Conservation (phyloP, 2,113 vertebrate species). For the Cynoglossus semilaevis region DNA sequence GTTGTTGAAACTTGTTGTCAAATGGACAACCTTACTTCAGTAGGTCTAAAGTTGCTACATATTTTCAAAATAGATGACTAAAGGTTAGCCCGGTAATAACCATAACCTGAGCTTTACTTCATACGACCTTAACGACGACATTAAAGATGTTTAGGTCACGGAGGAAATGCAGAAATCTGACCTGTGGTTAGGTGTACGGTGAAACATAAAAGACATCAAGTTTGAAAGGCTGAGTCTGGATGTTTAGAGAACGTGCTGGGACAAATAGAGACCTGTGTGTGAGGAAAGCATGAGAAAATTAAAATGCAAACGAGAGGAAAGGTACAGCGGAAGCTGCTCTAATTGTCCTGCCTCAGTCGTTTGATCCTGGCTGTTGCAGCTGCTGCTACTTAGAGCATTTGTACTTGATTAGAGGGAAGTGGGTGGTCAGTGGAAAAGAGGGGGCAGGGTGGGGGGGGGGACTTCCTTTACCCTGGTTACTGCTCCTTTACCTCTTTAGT, state of each 20-base stretch:
- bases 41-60: no score
- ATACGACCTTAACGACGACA: no score
- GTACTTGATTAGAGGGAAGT: conserved; percentile 80
- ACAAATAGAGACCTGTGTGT: conserved; percentile 8
- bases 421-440: conserved; percentile 72
- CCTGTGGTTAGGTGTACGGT: neutral
- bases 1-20: no score
- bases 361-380: conserved; percentile 77
- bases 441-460: conserved; percentile 6
- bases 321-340: conserved; percentile 71
- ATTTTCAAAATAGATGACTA: no score
- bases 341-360: conserved; percentile 70
- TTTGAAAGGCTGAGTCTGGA: neutral
- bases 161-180: no score
- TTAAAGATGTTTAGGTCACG: no score
- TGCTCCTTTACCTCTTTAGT: neutral
- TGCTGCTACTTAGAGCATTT: conserved; percentile 81
- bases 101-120: no score
- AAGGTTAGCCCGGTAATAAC: no score
- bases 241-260: neutral
- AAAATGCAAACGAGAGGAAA: conserved; percentile 40
- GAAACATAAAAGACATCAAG: neutral
- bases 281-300: conserved; percentile 15
- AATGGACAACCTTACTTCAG: no score
- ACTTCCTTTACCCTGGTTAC: conserved; percentile 28